Evolutionary conservation across 2,113 vertebrate genomes (phyloP).

Genomic region (Tor tambroides): DNA sequence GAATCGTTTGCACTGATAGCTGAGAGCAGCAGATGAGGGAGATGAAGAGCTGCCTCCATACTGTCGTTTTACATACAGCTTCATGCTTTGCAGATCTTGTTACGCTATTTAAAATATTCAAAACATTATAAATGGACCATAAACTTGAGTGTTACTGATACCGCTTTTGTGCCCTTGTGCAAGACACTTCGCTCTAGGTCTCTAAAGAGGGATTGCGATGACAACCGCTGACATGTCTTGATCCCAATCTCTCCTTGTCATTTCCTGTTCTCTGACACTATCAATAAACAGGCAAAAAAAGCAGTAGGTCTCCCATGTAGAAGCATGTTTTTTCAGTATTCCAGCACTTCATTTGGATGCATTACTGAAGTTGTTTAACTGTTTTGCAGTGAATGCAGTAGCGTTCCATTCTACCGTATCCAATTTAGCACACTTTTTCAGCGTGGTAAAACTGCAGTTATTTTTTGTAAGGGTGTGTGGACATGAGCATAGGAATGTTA

Average conservation of each 20-base stretch:
- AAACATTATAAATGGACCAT: neutral
- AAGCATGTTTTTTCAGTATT: neutral
- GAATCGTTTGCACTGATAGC: slow-evolving; percentile 1
- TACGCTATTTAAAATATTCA: neutral
- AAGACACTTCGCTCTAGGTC: neutral
- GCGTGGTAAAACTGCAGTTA: neutral
- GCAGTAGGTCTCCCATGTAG: neutral
- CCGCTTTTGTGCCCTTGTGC: neutral
- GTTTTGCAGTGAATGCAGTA: neutral
- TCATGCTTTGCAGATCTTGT: neutral
- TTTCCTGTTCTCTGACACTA: neutral
- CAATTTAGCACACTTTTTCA: neutral
- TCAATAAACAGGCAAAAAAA: neutral
- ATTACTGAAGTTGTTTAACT: neutral
- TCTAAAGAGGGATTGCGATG: slow-evolving; percentile 2
- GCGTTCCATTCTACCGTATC: no score
- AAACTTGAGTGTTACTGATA: neutral
- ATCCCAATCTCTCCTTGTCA: slow-evolving; percentile 1
- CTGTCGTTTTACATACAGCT: neutral
- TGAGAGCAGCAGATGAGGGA: slow-evolving; percentile 1
- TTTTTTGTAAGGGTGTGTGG: neutral
- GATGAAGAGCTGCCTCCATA: neutral
- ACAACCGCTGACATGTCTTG: neutral
- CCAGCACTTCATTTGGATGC: neutral
- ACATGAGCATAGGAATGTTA: neutral